Base-by-base conservation (phyloP, 2,888 invertebrate genomes). In the Dyspetes luteomarginatus region DNA sequence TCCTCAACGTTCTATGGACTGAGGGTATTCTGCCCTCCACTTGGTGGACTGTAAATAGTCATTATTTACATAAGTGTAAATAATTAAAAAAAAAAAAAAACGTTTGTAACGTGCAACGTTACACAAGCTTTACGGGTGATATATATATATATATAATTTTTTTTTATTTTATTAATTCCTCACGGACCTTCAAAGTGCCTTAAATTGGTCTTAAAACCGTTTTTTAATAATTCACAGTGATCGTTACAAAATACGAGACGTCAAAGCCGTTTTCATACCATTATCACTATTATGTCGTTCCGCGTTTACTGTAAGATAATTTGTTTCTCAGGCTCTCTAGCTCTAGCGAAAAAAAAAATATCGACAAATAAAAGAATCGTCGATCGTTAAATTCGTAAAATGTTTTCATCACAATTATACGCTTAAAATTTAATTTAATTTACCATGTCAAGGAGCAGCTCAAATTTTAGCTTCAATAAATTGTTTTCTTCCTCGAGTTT, bases 371-470 rank as follows among this genome's bases (percentile, higher is more conserved):
- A 36, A 67, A 62, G 75, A 45, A 74, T n/a, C 3, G 48, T 48
- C 15, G 30, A 4, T 19, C 24, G 19, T n/a, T n/a, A 71, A 30
- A 52, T 36, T 77, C 65, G 65, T 71, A 52, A 76, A 17, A 71
- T 56, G n/a, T 68, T 36, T 15, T 41, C 55, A 74, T 36, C 12
- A 45, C 56, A 62, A 41, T 24, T 55, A 65, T 52, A 1, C 7
- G 22, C 17, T n/a, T 41, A 64, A 19, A 36, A 4, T 4, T 52
- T 62, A 17, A 43, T 15, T 43, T 28, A 81, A 82, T 85, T 88
- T 92, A 97, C 96, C 96, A 97, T 96, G 87, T 96, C 96, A 26
- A 97, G 92, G 52, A 97, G 91, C 85, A 97, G 94, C 91, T 97
- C 96, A 87, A 95, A 94, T 92, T 96, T 96, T 28, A 97, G 89